Evolutionary conservation across 2,888 invertebrate genomes (phyloP), one percentile per base, ranked within the genome.

Genomic region (Notodonta dromedarius): DNA sequence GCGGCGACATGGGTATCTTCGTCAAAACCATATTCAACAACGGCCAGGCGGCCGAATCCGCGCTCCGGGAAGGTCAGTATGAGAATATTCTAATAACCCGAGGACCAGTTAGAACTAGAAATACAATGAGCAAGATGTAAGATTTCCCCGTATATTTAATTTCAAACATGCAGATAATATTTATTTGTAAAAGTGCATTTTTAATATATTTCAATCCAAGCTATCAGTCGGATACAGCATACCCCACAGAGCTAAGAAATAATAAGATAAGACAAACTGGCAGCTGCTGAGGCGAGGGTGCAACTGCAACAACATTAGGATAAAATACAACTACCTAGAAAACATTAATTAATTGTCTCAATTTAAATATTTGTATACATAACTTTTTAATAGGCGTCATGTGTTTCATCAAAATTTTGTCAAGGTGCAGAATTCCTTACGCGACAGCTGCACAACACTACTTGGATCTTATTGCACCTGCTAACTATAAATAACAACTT

Each of bases 1-100:
- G 96, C 70, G 98, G 97, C 0, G 96, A 96, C 76, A 97, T 98
- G 95, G 98, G 98, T 53, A 97, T 98, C 76, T 98, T 96, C 84
- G 97, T 98, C 24, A 97, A 98, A 87, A 97, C 97, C 35, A 96
- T 98, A 68, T 97, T 97, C 83, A 96, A 96, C 63, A 95, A 96
- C 74, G 98, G 98, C 6, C 97, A 98, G 85, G 97, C 98, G 12
- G 96, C 97, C 42, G 97, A 98, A 78, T 95, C 96, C 73, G 96
- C 95, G 69, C 94, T 98, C 39, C 95, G 95, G 93, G 97, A 97
- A 96, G 98, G 98, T 97, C 88, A 57, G 66, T 73, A 35, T 56
- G 59, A 63, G 39, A 61, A 16, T 55, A 40, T 40, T 39, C 8
- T 39, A 39, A 40, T 40, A 40, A 9, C 40, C 40, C 40, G 2